Evolutionary conservation across 2,888 invertebrate genomes (phyloP), one percentile per base, ranked within the genome.

Genomic region (Synanthedon formicaeformis): DNA sequence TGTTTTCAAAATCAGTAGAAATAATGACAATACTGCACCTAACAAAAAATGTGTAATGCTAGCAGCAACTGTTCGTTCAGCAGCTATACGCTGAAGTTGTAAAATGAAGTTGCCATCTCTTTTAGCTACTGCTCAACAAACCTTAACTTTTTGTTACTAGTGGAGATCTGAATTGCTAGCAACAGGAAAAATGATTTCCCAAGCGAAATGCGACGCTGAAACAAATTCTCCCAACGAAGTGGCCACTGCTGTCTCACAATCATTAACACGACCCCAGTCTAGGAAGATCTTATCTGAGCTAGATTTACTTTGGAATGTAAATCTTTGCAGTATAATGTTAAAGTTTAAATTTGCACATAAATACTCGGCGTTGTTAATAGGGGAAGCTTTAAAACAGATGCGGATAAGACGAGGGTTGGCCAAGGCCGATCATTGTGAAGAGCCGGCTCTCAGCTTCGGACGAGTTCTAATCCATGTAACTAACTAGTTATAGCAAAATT

Each of bases 361-460:
- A 45, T 6, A 14, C 13, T 49, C 14, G 16, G 49, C 34, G 27
- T 34, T 50, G n/a, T 49, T 12, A 18, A n/a, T 27, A 34, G 14
- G 12, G 18, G n/a, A 12, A 16, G 34, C 10, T 10, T 34, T 34
- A 34, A 34, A 34, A 34, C 34, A 34, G 34, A 34, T 10, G 34
- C 10, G 34, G 61, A 57, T 45, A 63, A 67, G 67, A 61, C 63
- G 78, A 81, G 84, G 84, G 83, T 70, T 72, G 72, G 61, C 77
- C 85, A 86, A 85, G 85, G 85, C 67, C 85, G 69, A 58, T 61
- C 67, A 78, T 82, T 84, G 81, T 83, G 65, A 63, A 70, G 71
- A 75, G 70, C 74, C 76, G 75, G 71, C 56, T 52, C 51, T 56
- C 50, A 50, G 51, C 10, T 51, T 52, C 52, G 54, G 53, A 48